These are phyloP conservation scores for Coptodon bakossiorum DNA, from an alignment of 2,113 vertebrate genomes.

Conservation along the genomic window DNA sequence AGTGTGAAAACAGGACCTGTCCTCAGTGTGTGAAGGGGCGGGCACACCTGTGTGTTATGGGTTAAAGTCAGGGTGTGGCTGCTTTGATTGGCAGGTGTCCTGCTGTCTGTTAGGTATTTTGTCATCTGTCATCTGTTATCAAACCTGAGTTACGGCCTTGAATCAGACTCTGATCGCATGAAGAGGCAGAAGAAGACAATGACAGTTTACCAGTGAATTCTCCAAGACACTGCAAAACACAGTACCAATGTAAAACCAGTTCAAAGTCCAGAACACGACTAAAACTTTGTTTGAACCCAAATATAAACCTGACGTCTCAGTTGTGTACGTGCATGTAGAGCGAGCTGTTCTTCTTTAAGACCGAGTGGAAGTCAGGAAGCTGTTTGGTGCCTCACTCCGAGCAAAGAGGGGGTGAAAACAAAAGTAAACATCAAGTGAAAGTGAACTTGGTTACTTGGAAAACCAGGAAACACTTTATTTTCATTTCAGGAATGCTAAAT, in stretches of 20 bases:
- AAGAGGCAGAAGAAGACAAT: neutral
- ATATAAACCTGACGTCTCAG: neutral
- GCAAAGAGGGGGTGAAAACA: rapidly evolving
- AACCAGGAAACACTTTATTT: neutral
- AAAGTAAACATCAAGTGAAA: neutral
- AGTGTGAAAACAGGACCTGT: neutral
- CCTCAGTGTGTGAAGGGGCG: neutral
- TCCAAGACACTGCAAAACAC: neutral
- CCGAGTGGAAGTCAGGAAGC: rapidly evolving
- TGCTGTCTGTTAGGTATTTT: neutral
- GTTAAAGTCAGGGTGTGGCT: neutral
- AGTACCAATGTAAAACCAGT: neutral
- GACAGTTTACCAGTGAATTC: neutral
- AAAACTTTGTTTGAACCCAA: neutral
- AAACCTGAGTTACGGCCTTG: neutral
- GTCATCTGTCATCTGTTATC: neutral
- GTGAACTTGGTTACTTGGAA: neutral
- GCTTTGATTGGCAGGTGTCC: neutral
- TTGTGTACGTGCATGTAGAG: neutral
- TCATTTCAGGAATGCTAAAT: neutral
- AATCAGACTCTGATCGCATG: neutral
- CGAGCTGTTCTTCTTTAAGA: neutral
- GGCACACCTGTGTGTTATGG: neutral
- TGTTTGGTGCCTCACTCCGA: rapidly evolving
- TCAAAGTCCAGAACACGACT: neutral